Conservation (phyloP, 1,140 invertebrate genomes). For the Orius insidiosus region DNA sequence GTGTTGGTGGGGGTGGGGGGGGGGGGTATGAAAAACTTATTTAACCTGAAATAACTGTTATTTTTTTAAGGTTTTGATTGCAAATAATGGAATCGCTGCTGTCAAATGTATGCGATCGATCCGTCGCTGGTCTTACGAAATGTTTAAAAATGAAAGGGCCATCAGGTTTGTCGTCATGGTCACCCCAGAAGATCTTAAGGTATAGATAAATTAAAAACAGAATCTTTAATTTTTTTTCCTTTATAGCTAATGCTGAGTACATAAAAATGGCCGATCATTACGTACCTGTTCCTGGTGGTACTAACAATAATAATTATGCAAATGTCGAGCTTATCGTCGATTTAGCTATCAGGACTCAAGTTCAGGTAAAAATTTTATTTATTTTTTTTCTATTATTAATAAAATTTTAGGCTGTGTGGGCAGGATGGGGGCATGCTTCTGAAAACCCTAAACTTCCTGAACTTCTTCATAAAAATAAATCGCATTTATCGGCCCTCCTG, state of each 20-base stretch:
- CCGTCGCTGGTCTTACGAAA: slow-evolving; percentile 93
- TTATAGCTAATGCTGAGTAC: slow-evolving; percentile 77
- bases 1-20: no score
- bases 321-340: slow-evolving; percentile 98
- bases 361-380: slow-evolving; percentile 42
- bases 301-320: slow-evolving; percentile 99
- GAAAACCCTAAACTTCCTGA: slow-evolving; percentile 98
- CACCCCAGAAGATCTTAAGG: slow-evolving; percentile 84
- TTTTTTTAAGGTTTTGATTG: slow-evolving; percentile 70
- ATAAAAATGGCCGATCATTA: slow-evolving; percentile 99
- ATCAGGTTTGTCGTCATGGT: slow-evolving; percentile 98
- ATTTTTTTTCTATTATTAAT: slow-evolving; percentile 4
- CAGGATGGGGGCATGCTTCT: slow-evolving; percentile 99
- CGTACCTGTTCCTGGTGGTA: slow-evolving; percentile 91
- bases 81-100: slow-evolving; percentile 99
- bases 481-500: slow-evolving; percentile 82
- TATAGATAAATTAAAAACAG: slow-evolving; percentile 17
- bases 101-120: slow-evolving; percentile 99
- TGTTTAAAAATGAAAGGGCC: slow-evolving; percentile 94
- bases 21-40: no score
- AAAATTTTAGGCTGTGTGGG: slow-evolving; percentile 78
- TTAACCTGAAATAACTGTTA: no score
- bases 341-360: slow-evolving; percentile 82
- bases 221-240: slow-evolving; percentile 7
- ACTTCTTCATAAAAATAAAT: slow-evolving; percentile 79